A percentile compares a stretch with the other conserved stretches of the same genome.
Evolutionary conservation across 2,888 invertebrate genomes (phyloP).

Genomic region (Apoda limacodes): DNA sequence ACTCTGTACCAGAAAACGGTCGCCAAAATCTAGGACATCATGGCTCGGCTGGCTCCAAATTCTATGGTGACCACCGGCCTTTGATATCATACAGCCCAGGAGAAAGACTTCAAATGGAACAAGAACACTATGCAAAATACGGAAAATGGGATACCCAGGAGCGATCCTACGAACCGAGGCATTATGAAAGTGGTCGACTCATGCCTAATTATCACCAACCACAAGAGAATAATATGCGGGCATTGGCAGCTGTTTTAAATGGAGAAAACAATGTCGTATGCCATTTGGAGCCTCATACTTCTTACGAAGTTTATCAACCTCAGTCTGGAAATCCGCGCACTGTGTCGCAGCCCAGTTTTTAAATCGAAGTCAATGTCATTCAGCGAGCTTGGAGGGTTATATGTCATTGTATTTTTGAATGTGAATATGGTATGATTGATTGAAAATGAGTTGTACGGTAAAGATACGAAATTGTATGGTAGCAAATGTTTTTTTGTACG

Average conservation of each 20-base stretch:
- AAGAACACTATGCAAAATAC: slow-evolving; percentile 58
- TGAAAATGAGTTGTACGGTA: not conserved
- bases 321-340: slow-evolving; percentile 57
- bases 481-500: slow-evolving; percentile 61
- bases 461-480: slow-evolving; percentile 47
- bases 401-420: not conserved
- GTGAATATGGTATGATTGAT: not conserved
- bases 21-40: slow-evolving; percentile 74
- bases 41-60: slow-evolving; percentile 71
- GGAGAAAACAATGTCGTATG: slow-evolving; percentile 89
- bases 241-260: slow-evolving; percentile 82
- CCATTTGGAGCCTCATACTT: slow-evolving; percentile 81
- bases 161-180: slow-evolving; percentile 55
- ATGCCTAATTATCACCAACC: slow-evolving; percentile 68
- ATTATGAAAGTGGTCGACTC: slow-evolving; percentile 60
- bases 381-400: slow-evolving; percentile 23
- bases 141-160: slow-evolving; percentile 67
- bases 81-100: slow-evolving; percentile 82
- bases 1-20: slow-evolving; percentile 72
- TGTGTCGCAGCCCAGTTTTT: slow-evolving; percentile 65
- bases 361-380: slow-evolving; percentile 21
- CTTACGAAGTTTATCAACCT: slow-evolving; percentile 59
- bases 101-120: slow-evolving; percentile 65
- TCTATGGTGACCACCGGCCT: slow-evolving; percentile 85
- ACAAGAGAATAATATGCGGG: slow-evolving; percentile 68